A percentile compares a stretch with the other conserved stretches of the same genome.
Conservation (phyloP, 2,888 invertebrate genomes). For the Allacma fusca region DNA sequence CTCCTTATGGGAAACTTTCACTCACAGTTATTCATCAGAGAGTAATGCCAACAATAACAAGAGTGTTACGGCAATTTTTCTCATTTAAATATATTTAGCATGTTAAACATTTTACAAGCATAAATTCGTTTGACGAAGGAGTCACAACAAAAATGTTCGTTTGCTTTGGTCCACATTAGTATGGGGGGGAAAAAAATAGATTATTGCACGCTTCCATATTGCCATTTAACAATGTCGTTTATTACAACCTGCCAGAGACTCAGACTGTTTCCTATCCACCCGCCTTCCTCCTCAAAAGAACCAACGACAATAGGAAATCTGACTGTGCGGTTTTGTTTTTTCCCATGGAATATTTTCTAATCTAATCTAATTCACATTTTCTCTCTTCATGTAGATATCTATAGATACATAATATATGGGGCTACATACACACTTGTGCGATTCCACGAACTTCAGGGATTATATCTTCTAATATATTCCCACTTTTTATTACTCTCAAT, state of each 20-base stretch:
- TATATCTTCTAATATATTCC: conserved; percentile 31
- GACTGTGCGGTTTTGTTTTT: conserved; percentile 39
- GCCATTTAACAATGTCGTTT: too few relatives aligned
- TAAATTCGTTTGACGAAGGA: too few relatives aligned
- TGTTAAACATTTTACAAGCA: neutral
- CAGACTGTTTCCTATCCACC: neutral
- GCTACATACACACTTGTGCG: too few relatives aligned
- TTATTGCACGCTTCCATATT: too few relatives aligned
- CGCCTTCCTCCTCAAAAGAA: neutral
- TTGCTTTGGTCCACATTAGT: too few relatives aligned
- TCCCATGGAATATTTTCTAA: conserved; percentile 35
- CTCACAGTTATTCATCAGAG: neutral
- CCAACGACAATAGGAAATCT: conserved; percentile 9
- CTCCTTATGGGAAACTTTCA: neutral
- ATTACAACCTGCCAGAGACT: neutral
- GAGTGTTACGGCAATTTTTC: neutral
- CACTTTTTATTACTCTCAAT: neutral
- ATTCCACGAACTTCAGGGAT: too few relatives aligned
- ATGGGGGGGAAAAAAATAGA: too few relatives aligned
- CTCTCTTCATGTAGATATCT: neutral
- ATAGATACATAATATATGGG: too few relatives aligned
- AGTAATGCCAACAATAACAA: neutral
- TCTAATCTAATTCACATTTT: conserved; percentile 38
- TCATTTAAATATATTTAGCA: conserved; percentile 5
- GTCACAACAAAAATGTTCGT: too few relatives aligned